Conservation (phyloP, 1,140 invertebrate species). For the Orchestia grillus region DNA sequence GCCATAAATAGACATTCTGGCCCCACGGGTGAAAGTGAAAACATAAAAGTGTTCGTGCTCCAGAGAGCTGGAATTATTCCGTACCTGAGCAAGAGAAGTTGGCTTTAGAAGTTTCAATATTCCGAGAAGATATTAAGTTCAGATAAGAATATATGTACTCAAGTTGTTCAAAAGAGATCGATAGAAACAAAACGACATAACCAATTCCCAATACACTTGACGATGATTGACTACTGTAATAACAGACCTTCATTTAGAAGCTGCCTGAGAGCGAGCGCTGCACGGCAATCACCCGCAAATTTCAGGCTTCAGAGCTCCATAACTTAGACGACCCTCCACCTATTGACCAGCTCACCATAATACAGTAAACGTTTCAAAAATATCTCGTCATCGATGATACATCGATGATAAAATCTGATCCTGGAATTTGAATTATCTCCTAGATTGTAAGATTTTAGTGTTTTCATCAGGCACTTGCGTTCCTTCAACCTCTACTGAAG, state of each 20-base stretch:
- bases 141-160: neutral
- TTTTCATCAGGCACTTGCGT: too few species aligned
- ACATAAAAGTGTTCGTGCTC: neutral
- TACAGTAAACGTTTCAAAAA: too few species aligned
- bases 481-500: too few species aligned
- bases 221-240: neutral
- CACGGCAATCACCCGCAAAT: neutral
- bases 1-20: neutral
- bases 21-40: neutral
- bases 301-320: neutral
- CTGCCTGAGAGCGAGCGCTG: neutral
- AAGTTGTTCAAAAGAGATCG: neutral
- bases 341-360: too few species aligned
- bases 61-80: neutral
- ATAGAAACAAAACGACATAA: neutral
- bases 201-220: neutral
- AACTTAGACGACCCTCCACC: neutral
- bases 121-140: neutral
- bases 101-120: neutral
- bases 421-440: too few species aligned
- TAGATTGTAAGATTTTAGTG: too few species aligned
- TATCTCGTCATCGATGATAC: too few species aligned
- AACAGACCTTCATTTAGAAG: neutral
- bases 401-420: too few species aligned
- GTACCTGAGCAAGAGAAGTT: neutral